Conservation (phyloP, 2,113 vertebrate species). For the Coptodon rendalli region DNA sequence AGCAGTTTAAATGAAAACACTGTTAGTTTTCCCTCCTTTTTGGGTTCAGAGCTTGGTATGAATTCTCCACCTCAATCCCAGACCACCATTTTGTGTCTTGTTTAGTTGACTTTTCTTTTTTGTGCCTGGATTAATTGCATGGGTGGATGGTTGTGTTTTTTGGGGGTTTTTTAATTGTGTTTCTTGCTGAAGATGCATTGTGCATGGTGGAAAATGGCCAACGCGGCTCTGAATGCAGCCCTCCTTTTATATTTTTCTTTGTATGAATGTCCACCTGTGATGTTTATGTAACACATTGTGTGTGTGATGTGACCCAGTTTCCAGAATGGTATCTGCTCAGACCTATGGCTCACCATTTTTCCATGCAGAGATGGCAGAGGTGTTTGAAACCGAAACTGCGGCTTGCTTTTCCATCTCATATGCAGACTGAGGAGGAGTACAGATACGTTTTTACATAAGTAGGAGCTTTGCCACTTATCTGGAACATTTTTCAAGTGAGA, state of each 20-base stretch:
- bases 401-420: constrained; percentile 12
- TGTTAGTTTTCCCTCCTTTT: constrained; percentile 3
- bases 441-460: constrained; percentile 42
- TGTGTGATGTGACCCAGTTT: constrained; percentile 43
- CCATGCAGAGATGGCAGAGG: background rate
- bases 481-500: constrained; percentile 24
- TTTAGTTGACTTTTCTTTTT: constrained; percentile 1
- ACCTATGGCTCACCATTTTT: background rate
- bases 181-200: constrained; percentile 22
- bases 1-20: constrained; percentile 72
- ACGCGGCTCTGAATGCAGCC: constrained; percentile 56
- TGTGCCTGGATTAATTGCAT: constrained; percentile 61
- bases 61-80: constrained; percentile 32
- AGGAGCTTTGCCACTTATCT: constrained; percentile 34
- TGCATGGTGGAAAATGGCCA: constrained; percentile 55
- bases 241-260: background rate
- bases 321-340: constrained; percentile 3
- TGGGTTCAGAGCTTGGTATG: constrained; percentile 47
- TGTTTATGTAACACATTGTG: constrained; percentile 46
- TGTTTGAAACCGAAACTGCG: constrained; percentile 3
- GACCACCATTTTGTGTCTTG: constrained; percentile 23
- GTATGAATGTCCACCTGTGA: constrained; percentile 52
- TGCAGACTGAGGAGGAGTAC: constrained; percentile 32
- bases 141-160: constrained; percentile 34
- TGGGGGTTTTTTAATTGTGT: background rate